Percentiles rank a stretch among this genome's conserved stretches.
phyloP scores from a whole-genome alignment of 2,113 vertebrate genomes.

The Siniperca chuatsi region DNA sequence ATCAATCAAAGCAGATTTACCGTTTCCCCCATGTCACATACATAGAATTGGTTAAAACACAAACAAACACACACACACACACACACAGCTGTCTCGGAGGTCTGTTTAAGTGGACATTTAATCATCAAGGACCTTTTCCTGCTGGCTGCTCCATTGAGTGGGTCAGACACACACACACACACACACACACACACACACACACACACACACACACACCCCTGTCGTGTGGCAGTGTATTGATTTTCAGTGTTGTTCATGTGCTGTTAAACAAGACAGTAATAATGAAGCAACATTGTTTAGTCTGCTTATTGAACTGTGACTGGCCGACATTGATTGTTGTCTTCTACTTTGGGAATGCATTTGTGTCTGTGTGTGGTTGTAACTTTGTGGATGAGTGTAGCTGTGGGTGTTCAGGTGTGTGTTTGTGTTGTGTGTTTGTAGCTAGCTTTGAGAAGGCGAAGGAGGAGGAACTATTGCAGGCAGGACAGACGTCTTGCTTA shows the following conservation, averaged over 20 bases:
- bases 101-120: constrained; percentile 74
- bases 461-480: background rate
- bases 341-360: constrained; percentile 52
- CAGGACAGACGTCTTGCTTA: constrained; percentile 3
- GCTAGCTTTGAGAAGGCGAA: constrained; percentile 11
- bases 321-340: constrained; percentile 74
- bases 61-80: constrained; percentile 7
- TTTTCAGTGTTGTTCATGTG: constrained; percentile 69
- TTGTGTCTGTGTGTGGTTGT: constrained; percentile 28
- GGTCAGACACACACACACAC: constrained; percentile 21
- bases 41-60: constrained; percentile 27
- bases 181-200: background rate
- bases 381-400: constrained; percentile 12
- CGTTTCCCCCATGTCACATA: constrained; percentile 31
- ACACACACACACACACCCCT: constrained; percentile 22
- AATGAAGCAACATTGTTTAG: constrained; percentile 79
- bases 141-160: constrained; percentile 55
- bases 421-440: constrained; percentile 10
- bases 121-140: constrained; percentile 73
- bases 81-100: constrained; percentile 39
- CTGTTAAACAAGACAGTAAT: constrained; percentile 81
- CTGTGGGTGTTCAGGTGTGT: background rate
- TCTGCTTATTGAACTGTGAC: constrained; percentile 79
- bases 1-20: constrained; percentile 68
- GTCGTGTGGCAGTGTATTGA: constrained; percentile 70